These are phyloP conservation scores for Mus pahari DNA, from an alignment of 2,113 vertebrate species.

Conservation along the genomic window DNA sequence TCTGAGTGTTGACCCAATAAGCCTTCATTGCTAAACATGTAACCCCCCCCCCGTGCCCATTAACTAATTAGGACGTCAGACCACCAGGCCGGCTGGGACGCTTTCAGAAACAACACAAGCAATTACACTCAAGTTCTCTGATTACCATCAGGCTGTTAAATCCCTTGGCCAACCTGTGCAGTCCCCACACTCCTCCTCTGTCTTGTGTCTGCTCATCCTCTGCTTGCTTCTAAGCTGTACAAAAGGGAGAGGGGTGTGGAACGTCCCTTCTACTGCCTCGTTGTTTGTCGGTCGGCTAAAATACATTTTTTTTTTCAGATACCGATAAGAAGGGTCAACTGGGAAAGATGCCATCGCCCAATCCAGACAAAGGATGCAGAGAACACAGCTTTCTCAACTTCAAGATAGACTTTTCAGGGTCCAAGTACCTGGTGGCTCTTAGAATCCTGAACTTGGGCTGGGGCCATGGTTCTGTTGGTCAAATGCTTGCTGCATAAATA, in stretches of 20 bases:
- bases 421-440: background rate
- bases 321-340: background rate
- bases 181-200: background rate
- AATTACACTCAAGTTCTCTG: constrained; percentile 71
- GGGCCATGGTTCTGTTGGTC: background rate
- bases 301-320: rapidly evolving
- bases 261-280: background rate
- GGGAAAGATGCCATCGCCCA: background rate
- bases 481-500: background rate
- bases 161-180: constrained; percentile 24
- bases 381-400: background rate
- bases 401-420: background rate
- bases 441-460: background rate
- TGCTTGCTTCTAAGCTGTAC: background rate
- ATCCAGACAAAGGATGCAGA: background rate
- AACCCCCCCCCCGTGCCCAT: constrained; percentile 73
- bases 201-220: background rate
- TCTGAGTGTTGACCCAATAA: constrained; percentile 67
- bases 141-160: constrained; percentile 76
- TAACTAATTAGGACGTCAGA: constrained; percentile 78
- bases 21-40: constrained; percentile 75
- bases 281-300: background rate
- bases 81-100: constrained; percentile 74
- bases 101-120: constrained; percentile 48
- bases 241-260: background rate